Conservation (phyloP, 2,888 invertebrate genomes). For the Carabus problematicus region DNA sequence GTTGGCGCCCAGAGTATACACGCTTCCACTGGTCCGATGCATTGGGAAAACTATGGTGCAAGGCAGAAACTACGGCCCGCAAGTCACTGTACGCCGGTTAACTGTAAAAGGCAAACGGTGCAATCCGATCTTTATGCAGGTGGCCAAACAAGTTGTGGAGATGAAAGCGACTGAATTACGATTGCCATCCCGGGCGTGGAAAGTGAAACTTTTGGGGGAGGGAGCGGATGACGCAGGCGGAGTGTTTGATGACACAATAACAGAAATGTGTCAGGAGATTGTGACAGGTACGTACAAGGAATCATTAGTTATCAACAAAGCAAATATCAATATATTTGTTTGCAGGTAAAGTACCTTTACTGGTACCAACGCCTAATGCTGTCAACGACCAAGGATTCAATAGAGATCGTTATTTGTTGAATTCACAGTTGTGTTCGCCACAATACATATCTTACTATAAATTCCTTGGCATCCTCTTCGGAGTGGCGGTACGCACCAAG, state of each 20-base stretch:
- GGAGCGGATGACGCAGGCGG: constrained; percentile 75
- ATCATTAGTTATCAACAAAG: too few species aligned
- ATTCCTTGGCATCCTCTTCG: constrained; percentile 68
- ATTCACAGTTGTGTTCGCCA: constrained; percentile 64
- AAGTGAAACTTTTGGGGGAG: constrained; percentile 70
- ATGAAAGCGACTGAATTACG: constrained; percentile 65
- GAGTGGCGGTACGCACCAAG: constrained; percentile 71
- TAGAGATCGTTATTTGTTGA: constrained; percentile 67
- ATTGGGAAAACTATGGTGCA: constrained; percentile 73
- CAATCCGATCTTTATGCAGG: constrained; percentile 68
- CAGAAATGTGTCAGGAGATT: constrained; percentile 72
- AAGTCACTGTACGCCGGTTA: constrained; percentile 68
- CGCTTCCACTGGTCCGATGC: constrained; percentile 68
- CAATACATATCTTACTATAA: constrained; percentile 67
- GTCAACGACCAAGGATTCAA: constrained; percentile 69
- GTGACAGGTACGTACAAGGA: constrained; percentile 57
- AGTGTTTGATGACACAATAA: constrained; percentile 73
- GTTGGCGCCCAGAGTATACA: constrained; percentile 67
- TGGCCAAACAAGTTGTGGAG: constrained; percentile 68
- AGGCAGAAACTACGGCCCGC: constrained; percentile 71
- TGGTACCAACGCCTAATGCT: constrained; percentile 69
- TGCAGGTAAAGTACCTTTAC: constrained; percentile 64
- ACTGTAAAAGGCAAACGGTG: constrained; percentile 64
- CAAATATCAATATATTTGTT: constrained; percentile 46
- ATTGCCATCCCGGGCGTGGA: constrained; percentile 71